These are phyloP conservation scores for Cosmia trapezina DNA, from an alignment of 2,888 invertebrate genomes.

Conservation along the genomic window DNA sequence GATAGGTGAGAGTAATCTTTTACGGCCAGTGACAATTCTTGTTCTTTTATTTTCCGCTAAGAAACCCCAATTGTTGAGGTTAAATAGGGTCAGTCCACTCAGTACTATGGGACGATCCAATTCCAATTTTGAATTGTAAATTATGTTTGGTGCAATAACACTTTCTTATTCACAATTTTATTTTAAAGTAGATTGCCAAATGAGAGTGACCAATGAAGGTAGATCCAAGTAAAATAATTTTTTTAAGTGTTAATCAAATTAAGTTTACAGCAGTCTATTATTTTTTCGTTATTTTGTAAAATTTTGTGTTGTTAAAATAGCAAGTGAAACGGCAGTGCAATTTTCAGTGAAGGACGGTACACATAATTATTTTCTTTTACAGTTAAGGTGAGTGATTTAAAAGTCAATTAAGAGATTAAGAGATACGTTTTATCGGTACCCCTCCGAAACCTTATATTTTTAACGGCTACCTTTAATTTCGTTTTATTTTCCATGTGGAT, in stretches of 20 bases:
- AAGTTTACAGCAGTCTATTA: conserved; percentile 22
- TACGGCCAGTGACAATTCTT: conserved; percentile 80
- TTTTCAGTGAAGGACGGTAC: conserved; percentile 26
- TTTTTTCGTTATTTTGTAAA: conserved; percentile 20
- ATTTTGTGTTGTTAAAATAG: conserved; percentile 24
- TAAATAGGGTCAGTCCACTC: conserved; percentile 85
- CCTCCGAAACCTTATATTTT: background rate
- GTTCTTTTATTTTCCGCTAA: conserved; percentile 80
- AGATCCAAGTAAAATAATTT: conserved; percentile 25
- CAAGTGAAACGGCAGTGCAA: conserved; percentile 37
- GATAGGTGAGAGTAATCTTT: conserved; percentile 90
- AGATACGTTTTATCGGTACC: too few species aligned
- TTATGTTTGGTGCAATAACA: conserved; percentile 62
- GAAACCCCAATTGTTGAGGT: conserved; percentile 82
- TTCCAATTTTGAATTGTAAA: conserved; percentile 83
- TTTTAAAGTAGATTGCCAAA: conserved; percentile 61
- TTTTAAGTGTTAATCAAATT: conserved; percentile 16
- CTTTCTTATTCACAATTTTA: conserved; percentile 62
- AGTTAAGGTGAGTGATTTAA: conserved; percentile 39
- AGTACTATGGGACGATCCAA: conserved; percentile 73
- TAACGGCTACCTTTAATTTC: background rate
- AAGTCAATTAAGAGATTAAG: background rate
- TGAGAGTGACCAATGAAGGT: conserved; percentile 52
- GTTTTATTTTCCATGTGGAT: background rate
- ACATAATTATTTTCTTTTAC: conserved; percentile 10